Conservation (phyloP, 1,140 invertebrate genomes). For the Campoletis sonorensis region DNA sequence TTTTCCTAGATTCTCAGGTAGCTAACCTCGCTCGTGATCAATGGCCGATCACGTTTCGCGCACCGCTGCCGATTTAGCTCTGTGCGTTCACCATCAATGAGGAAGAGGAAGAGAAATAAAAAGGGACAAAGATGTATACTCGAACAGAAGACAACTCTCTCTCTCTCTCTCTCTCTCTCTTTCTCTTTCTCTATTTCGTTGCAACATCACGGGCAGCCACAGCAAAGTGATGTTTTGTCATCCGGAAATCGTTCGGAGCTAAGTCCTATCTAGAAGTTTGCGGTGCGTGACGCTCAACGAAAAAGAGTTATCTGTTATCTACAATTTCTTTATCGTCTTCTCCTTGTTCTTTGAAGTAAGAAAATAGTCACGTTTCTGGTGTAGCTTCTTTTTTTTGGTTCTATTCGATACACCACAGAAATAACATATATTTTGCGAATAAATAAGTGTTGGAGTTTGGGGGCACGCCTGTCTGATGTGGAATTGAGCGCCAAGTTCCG, state of each 20-base stretch:
- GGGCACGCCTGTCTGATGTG: neutral
- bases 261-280: slow-evolving; percentile 5
- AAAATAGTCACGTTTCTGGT: neutral
- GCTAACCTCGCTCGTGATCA: slow-evolving; percentile 37
- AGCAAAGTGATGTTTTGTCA: slow-evolving; percentile 26
- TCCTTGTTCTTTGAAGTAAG: no score
- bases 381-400: neutral
- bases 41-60: slow-evolving; percentile 46
- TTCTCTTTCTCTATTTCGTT: neutral
- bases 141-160: neutral
- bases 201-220: neutral
- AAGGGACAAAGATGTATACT: neutral
- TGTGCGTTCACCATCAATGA: slow-evolving; percentile 6
- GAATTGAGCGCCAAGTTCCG: neutral
- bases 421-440: neutral
- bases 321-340: neutral
- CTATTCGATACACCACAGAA: neutral
- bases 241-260: slow-evolving; percentile 29
- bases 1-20: slow-evolving; percentile 18
- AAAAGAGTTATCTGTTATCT: neutral
- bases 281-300: slow-evolving; percentile 26
- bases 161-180: neutral
- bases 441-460: slow-evolving; percentile 4
- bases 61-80: slow-evolving; percentile 29
- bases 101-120: neutral